Conservation (phyloP, 2,797 vertebrate genomes). For the Centropyge bicolor region DNA sequence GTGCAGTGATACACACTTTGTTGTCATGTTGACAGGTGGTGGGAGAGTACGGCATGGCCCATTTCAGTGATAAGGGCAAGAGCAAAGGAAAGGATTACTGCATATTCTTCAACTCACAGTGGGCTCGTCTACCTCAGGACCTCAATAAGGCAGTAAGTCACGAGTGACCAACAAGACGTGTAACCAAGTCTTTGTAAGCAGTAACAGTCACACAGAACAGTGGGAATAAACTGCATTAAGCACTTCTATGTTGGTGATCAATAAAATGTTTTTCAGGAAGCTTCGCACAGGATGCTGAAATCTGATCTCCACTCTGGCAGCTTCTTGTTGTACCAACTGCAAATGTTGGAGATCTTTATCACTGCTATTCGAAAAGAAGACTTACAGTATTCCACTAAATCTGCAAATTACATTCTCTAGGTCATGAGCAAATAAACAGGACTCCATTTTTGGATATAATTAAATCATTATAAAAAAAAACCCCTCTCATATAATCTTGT, state of each 20-base stretch:
- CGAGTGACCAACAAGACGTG: not conserved
- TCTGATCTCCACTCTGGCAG: conserved; percentile 14
- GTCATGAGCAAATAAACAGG: not conserved
- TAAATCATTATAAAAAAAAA: not conserved
- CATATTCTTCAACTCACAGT: conserved; percentile 95
- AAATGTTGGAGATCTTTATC: not conserved
- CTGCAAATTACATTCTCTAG: not conserved
- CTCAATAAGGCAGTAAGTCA: conserved; percentile 94
- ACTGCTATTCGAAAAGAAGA: conserved; percentile 1
- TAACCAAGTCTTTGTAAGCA: not conserved
- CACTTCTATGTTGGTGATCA: not conserved
- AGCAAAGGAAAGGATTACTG: conserved; percentile 94
- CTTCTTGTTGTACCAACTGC: conserved; percentile 12
- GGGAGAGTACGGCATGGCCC: conserved; percentile 94
- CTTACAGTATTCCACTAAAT: not conserved
- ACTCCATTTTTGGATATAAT: conserved; percentile 10
- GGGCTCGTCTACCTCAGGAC: conserved; percentile 96
- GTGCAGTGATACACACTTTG: not conserved
- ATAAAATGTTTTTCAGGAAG: conserved; percentile 4
- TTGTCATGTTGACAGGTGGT: conserved; percentile 82
- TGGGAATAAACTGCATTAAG: not conserved
- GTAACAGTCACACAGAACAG: not conserved
- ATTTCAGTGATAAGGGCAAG: conserved; percentile 88
- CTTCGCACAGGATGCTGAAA: conserved; percentile 17
- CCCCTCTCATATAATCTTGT: not conserved